Evolutionary conservation across 2,113 vertebrate species (phyloP), one percentile per base, ranked within the genome.

Genomic region (Perognathus longimembris): DNA sequence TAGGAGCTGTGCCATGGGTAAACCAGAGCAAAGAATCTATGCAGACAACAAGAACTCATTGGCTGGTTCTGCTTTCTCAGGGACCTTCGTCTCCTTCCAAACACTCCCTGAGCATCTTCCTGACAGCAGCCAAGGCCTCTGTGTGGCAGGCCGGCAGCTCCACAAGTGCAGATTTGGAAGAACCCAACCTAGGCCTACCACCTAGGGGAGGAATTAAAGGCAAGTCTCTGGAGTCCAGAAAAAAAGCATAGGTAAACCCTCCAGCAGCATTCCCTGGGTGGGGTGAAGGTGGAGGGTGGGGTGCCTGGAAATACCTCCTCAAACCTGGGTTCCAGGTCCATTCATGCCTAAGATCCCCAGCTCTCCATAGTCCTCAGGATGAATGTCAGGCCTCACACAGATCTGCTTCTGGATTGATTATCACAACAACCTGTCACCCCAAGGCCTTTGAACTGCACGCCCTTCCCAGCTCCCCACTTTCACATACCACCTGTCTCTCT

Each of bases 11-110:
- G 91, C 90, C 92, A 63, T 63, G 84, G 67, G 30, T 0, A 0
- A 71, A 71, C 1, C 3, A 73, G 94, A 38, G 78, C 59, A 54
- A 89, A 83, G 87, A 95, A 96, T 92, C 94, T 87, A 94, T 89
- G 63, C 38, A 89, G 81, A 73, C 90, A 96, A 96, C 89, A 95
- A 28, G 90, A 95, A 95, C 96, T 91, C 88, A 93, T 79, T 82
- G 20, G 40, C 73, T 3, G 15, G 50, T 92, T 66, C 69, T 4
- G 85, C 85, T 63, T 75, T 71, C 59, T 75, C 28, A 24, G 20
- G 40, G 70, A 86, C 36, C 38, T 45, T 63, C 12, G 1, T 18
- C 50, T 36, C 20, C 5, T 32, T 74, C 54, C 22, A 73, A 40
- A 26, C 83, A n/a, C 70, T 30, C 21, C 66, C 81, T 30, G 81